Percentiles rank a stretch among this genome's conserved stretches.
phyloP scores from a whole-genome alignment of 2,797 vertebrate species.

The Mallotus villosus region DNA sequence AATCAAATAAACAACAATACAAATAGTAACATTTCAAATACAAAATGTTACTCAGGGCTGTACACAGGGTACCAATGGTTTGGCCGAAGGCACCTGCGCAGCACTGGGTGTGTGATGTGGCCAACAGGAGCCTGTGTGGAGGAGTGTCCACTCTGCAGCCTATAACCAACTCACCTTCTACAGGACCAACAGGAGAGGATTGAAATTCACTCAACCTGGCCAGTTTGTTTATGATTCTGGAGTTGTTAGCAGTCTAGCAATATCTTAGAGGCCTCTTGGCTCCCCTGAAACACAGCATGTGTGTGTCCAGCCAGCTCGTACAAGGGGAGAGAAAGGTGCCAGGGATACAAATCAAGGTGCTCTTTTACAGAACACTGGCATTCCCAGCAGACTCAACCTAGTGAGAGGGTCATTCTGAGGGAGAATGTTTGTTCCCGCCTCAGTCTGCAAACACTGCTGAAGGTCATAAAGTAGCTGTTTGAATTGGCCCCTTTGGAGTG shows the following conservation, averaged over 20 bases:
- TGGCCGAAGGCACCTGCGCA: conserved; percentile 43
- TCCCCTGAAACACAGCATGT: conserved; percentile 7
- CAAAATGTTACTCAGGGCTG: background rate
- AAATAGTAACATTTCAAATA: too few relatives aligned
- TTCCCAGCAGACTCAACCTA: conserved; percentile 52
- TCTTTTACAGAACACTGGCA: conserved; percentile 45
- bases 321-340: conserved; percentile 22
- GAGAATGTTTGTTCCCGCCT: conserved; percentile 73
- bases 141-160: conserved; percentile 14
- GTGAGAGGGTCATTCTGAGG: conserved; percentile 54
- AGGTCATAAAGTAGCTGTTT: conserved; percentile 64
- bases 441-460: conserved; percentile 62
- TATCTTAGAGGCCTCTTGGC: background rate
- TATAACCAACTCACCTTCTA: conserved; percentile 20
- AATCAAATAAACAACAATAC: too few relatives aligned
- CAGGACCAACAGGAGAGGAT: conserved; percentile 32
- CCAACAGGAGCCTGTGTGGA: conserved; percentile 26
- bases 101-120: conserved; percentile 6
- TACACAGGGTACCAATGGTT: background rate
- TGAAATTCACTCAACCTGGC: conserved; percentile 30
- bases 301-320: conserved; percentile 24
- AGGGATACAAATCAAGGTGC: conserved; percentile 60
- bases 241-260: background rate
- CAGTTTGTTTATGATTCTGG: conserved; percentile 5
- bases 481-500: conserved; percentile 59